Base-by-base conservation (phyloP, 2,888 invertebrate genomes). In the Camptogramma bilineatum region DNA sequence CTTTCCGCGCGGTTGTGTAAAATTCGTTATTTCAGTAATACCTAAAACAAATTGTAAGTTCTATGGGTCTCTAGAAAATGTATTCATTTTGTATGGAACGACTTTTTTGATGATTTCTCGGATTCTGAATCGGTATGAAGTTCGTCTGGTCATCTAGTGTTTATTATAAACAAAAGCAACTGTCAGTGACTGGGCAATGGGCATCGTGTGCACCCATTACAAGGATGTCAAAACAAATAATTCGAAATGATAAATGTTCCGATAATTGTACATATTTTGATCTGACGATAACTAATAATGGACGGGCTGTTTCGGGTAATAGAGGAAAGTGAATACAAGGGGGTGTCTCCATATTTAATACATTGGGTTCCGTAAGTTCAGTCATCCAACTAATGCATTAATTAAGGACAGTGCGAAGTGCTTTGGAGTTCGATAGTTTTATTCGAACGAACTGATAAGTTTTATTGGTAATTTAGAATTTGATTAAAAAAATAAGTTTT, bases 201-300 rank as follows among this genome's bases (percentile, higher is more conserved):
- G 16, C 55, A 13, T 34, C 34, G 34, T 10, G 54, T 48, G 56
- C 53, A 58, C 51, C 28, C 60, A 52, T 55, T 81, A 78, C 75
- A 80, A 75, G 76, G 70, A 81, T 83, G 87, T 90, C 90, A 88
- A 84, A 90, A 88, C 88, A 89, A 89, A 88, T 88, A 88, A 85
- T 80, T 76, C 69, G 66, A 74, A 73, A 87, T 90, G 90, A 91
- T 90, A 79, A 82, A 91, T 91, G 88, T 82, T 70, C 76, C 81
- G 83, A 85, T 91, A 90, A 89, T 90, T 84, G 86, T 83, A 81
- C 83, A 78, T 77, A 78, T 83, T 85, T 80, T 81, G 87, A 87
- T 89, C 81, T 21, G 47, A 16, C 62, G 72, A 74, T 70, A 72
- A 62, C 62, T 53, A 10, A 60, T 73, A 72, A 74, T 74, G 68